These are phyloP conservation scores for Menidia menidia DNA, from an alignment of 2,797 vertebrate species.

Conservation along the genomic window DNA sequence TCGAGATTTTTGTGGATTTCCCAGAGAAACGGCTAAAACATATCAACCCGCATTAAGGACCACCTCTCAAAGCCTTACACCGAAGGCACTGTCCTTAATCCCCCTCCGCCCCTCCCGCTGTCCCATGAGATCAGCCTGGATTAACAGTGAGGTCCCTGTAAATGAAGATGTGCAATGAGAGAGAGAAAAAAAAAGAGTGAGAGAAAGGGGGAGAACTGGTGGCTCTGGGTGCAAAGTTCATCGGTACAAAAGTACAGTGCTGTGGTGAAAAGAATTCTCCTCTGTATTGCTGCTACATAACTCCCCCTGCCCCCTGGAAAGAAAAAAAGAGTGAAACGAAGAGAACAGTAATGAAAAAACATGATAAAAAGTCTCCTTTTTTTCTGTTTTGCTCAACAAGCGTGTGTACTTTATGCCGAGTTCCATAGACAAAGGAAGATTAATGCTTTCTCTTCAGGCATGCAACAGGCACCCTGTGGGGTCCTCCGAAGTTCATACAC, in stretches of 20 bases:
- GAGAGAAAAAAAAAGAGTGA: constrained; percentile 24
- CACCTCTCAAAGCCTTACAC: constrained; percentile 62
- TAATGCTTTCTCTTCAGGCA: constrained; percentile 89
- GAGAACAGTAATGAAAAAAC: constrained; percentile 64
- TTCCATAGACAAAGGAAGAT: constrained; percentile 84
- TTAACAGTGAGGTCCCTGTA: constrained; percentile 74
- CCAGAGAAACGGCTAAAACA: constrained; percentile 44
- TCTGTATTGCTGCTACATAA: constrained; percentile 87
- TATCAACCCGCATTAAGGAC: constrained; percentile 29
- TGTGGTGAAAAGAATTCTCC: constrained; percentile 84
- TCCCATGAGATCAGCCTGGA: constrained; percentile 56
- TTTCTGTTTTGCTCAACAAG: constrained; percentile 71
- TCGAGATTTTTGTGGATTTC: constrained; percentile 32
- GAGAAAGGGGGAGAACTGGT: constrained; percentile 79
- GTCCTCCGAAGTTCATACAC: constrained; percentile 89
- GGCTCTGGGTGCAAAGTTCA: constrained; percentile 84
- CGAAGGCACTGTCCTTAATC: constrained; percentile 38
- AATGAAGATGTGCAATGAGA: constrained; percentile 64
- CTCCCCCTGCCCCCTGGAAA: constrained; percentile 73
- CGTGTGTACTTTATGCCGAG: constrained; percentile 76
- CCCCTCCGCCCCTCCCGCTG: constrained; percentile 36
- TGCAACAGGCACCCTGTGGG: constrained; percentile 92
- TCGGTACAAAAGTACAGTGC: constrained; percentile 88
- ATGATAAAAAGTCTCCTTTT: constrained; percentile 73
- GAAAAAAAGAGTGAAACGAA: constrained; percentile 58